Conservation (phyloP, 1,140 invertebrate species). For the Mamestra configurata region DNA sequence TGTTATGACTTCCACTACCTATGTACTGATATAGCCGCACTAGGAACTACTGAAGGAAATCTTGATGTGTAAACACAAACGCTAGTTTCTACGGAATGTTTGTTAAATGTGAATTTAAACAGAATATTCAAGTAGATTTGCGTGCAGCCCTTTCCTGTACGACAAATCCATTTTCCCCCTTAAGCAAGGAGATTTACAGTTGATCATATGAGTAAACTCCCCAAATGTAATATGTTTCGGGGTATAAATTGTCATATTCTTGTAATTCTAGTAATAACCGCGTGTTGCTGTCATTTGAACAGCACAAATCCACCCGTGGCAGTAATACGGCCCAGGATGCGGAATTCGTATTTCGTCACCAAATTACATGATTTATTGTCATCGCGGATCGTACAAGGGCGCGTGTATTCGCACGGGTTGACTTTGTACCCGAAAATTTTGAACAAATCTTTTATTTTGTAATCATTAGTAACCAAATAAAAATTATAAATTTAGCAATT, state of each 20-base stretch:
- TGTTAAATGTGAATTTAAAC: constrained; percentile 42
- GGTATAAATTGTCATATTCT: constrained; percentile 67
- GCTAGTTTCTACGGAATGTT: constrained; percentile 35
- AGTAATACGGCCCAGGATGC: constrained; percentile 60
- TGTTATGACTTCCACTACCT: constrained; percentile 66
- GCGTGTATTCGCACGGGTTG: constrained; percentile 57
- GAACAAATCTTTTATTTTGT: neutral
- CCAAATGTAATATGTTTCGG: constrained; percentile 60
- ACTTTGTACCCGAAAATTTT: constrained; percentile 31
- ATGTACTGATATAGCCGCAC: constrained; percentile 58
- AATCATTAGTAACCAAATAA: no score
- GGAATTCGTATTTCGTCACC: constrained; percentile 77
- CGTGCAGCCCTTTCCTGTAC: constrained; percentile 16
- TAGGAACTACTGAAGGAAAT: constrained; percentile 56
- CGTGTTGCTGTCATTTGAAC: constrained; percentile 73
- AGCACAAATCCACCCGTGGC: constrained; percentile 71
- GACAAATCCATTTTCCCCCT: constrained; percentile 38
- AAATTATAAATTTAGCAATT: no score
- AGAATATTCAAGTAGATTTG: constrained; percentile 43
- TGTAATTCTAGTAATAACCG: constrained; percentile 72
- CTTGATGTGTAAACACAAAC: constrained; percentile 49
- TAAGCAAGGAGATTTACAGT: constrained; percentile 55
- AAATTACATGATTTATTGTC: constrained; percentile 87
- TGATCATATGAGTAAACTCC: constrained; percentile 58
- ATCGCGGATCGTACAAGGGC: constrained; percentile 72